These are phyloP conservation scores for Papilio glaucus DNA, from an alignment of 1,140 invertebrate species.

Conservation along the genomic window DNA sequence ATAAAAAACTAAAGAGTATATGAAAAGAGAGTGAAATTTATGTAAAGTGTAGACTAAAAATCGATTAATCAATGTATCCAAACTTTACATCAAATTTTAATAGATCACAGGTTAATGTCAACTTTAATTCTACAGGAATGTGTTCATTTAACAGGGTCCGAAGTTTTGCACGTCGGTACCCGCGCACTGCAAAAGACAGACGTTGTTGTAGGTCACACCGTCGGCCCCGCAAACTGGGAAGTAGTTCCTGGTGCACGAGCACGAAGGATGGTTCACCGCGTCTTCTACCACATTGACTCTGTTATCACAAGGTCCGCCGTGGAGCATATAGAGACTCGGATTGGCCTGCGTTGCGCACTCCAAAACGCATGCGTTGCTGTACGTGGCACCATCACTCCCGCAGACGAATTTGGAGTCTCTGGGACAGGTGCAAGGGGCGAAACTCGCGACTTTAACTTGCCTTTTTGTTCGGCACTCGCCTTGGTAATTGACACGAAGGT, in stretches of 20 bases:
- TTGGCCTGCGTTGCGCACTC: constrained; percentile 29
- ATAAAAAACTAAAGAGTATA: not conserved
- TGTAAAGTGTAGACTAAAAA: no score
- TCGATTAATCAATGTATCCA: not conserved
- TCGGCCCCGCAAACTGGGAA: constrained; percentile 50
- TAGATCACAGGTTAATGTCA: not conserved
- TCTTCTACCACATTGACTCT: constrained; percentile 42
- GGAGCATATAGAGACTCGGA: not conserved
- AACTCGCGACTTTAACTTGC: not conserved
- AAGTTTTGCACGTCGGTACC: constrained; percentile 29
- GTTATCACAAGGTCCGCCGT: constrained; percentile 29
- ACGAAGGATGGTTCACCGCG: constrained; percentile 39
- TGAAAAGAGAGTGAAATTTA: no score
- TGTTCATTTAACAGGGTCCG: constrained; percentile 37
- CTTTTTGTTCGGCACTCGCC: constrained; percentile 39
- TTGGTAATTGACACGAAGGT: constrained; percentile 7
- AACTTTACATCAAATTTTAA: not conserved
- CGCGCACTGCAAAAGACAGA: constrained; percentile 45
- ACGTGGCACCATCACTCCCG: constrained; percentile 46
- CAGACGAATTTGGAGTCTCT: constrained; percentile 39
- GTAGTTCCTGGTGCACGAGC: constrained; percentile 43
- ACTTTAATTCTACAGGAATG: not conserved
- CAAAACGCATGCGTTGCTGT: constrained; percentile 43
- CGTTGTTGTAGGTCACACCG: constrained; percentile 46
- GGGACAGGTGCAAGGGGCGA: constrained; percentile 36